Evolutionary conservation across 2,113 vertebrate genomes (phyloP).

Genomic region (Equus przewalskii): DNA sequence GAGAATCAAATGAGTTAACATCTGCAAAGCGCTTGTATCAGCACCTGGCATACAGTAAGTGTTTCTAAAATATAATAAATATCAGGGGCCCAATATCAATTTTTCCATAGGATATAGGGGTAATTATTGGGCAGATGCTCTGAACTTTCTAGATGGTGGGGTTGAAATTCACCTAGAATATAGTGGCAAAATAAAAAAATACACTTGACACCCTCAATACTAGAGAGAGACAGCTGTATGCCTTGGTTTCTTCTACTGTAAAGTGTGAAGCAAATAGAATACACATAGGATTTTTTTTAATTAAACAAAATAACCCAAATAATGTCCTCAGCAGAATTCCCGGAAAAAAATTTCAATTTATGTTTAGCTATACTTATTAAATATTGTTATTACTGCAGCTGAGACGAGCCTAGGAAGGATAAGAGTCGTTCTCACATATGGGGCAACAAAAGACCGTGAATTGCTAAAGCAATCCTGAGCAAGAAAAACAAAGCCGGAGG

Average conservation of each 20-base stretch:
- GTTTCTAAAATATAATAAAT: background rate
- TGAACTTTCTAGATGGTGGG: background rate
- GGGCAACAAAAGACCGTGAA: no score
- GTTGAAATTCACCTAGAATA: background rate
- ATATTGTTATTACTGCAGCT: background rate
- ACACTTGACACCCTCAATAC: background rate
- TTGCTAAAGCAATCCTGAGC: no score
- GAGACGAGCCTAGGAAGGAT: background rate
- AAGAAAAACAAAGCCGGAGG: no score
- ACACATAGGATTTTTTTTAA: background rate
- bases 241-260: background rate
- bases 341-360: background rate
- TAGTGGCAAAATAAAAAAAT: background rate
- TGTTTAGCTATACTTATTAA: background rate
- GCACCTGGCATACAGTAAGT: background rate
- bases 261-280: background rate
- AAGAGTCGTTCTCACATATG: background rate
- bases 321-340: background rate
- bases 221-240: fast-evolving
- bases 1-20: constrained; percentile 3
- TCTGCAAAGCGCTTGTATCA: background rate
- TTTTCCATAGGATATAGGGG: background rate
- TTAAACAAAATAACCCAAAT: background rate
- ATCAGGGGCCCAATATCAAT: background rate
- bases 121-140: background rate